Conservation (phyloP, 2,888 invertebrate species). For the Chrysodeixis includens region DNA sequence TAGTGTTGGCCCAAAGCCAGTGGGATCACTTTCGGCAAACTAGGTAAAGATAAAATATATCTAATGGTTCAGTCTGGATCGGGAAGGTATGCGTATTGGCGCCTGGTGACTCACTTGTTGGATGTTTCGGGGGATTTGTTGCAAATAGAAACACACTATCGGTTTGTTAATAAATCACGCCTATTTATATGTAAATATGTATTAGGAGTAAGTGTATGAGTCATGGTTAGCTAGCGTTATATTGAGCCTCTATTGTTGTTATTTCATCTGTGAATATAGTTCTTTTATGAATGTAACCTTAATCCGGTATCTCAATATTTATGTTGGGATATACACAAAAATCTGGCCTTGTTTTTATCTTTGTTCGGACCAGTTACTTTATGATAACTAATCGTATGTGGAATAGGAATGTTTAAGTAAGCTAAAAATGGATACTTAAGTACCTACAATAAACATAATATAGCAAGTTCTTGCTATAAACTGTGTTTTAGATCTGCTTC, state of each 20-base stretch:
- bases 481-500: not conserved
- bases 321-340: not conserved
- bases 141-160: conserved; percentile 34
- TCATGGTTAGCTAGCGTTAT: not conserved
- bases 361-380: conserved; percentile 1
- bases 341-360: conserved; percentile 9
- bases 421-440: too few relatives aligned
- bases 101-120: conserved; percentile 67
- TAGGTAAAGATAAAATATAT: conserved; percentile 75
- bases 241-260: not conserved
- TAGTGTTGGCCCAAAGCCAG: conserved; percentile 82
- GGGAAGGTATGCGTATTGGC: conserved; percentile 62
- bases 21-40: conserved; percentile 85
- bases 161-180: conserved; percentile 18
- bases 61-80: conserved; percentile 70
- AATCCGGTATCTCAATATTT: not conserved
- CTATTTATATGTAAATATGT: not conserved
- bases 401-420: too few relatives aligned
- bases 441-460: too few relatives aligned
- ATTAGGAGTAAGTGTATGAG: not conserved
- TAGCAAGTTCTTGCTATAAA: too few relatives aligned
- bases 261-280: not conserved
- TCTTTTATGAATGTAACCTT: conserved; percentile 1
- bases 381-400: too few relatives aligned
- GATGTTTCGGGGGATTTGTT: conserved; percentile 57